These are phyloP conservation scores for Loris lydekkerianus DNA, from an alignment of 2,797 vertebrate genomes.

Conservation along the genomic window DNA sequence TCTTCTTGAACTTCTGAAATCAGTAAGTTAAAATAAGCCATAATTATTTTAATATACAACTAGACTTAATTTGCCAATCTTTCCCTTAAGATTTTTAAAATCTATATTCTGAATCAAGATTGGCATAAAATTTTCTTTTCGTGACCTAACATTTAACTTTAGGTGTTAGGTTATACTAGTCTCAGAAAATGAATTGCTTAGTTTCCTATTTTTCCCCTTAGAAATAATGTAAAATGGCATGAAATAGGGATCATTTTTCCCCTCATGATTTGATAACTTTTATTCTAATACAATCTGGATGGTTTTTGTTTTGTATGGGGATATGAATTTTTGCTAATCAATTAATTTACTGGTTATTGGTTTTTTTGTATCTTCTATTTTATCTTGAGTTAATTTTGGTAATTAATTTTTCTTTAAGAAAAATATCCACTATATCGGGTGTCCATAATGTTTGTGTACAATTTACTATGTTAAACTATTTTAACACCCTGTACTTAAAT, in stretches of 20 bases:
- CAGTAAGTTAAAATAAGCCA: not conserved
- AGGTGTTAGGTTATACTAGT: accelerated
- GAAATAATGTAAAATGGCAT: no score
- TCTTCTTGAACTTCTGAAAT: not conserved
- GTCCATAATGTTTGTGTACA: no score
- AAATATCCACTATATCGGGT: not conserved
- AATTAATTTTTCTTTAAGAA: not conserved
- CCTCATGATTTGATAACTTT: not conserved
- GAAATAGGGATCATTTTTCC: accelerated
- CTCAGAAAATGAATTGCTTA: not conserved
- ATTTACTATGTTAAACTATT: no score
- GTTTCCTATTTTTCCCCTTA: accelerated
- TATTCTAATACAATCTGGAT: accelerated
- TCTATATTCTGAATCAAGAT: not conserved
- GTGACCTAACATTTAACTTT: not conserved
- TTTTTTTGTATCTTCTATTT: not conserved
- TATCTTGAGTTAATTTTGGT: not conserved
- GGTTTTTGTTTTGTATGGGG: not conserved
- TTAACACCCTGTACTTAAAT: no score
- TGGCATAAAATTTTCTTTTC: not conserved
- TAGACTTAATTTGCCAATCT: not conserved
- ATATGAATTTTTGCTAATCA: not conserved
- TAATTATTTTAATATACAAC: not conserved
- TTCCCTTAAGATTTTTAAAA: not conserved
- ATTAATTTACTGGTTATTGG: not conserved